A percentile compares a stretch with the other conserved stretches of the same genome.
These are phyloP conservation scores for Chionoecetes opilio DNA, from an alignment of 1,140 invertebrate genomes.

Conservation along the genomic window DNA sequence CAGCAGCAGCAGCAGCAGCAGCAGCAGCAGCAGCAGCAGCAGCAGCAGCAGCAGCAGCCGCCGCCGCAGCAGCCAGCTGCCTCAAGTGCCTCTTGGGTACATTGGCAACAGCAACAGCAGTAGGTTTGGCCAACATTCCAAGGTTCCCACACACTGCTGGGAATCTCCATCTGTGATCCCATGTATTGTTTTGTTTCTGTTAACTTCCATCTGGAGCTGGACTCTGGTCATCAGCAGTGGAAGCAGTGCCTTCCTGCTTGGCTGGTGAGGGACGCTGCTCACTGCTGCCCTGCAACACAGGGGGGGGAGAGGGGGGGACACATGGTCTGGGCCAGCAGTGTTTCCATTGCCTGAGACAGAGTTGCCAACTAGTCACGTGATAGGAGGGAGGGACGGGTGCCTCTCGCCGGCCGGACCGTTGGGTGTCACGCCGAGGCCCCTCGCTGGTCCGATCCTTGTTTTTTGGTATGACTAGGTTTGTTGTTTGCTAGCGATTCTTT, in stretches of 20 bases:
- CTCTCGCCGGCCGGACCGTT: neutral
- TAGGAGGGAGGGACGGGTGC: slow-evolving; percentile 67
- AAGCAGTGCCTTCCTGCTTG: slow-evolving; percentile 49
- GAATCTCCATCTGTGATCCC: slow-evolving; percentile 78
- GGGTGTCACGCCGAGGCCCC: neutral
- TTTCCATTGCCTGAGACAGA: slow-evolving; percentile 75
- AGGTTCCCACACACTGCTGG: slow-evolving; percentile 68
- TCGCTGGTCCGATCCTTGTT: slow-evolving; percentile 72
- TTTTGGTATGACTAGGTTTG: slow-evolving; percentile 74
- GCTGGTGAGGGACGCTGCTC: neutral
- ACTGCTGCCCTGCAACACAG: slow-evolving; percentile 1
- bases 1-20: slow-evolving; percentile 41
- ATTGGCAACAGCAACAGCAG: slow-evolving; percentile 78
- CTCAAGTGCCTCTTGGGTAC: slow-evolving; percentile 74
- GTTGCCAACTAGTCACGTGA: slow-evolving; percentile 75
- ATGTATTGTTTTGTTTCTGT: slow-evolving; percentile 60
- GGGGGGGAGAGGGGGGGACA: neutral
- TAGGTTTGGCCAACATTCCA: slow-evolving; percentile 79
- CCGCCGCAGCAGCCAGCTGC: slow-evolving; percentile 50
- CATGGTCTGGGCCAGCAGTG: slow-evolving; percentile 54
- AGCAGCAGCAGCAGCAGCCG: slow-evolving; percentile 65
- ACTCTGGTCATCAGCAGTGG: slow-evolving; percentile 70
- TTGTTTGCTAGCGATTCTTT: slow-evolving; percentile 72
- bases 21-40: slow-evolving; percentile 72
- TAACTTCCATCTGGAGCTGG: slow-evolving; percentile 67